Evolutionary conservation across 2,888 invertebrate genomes (phyloP).

Genomic region (Parnassius orleans): DNA sequence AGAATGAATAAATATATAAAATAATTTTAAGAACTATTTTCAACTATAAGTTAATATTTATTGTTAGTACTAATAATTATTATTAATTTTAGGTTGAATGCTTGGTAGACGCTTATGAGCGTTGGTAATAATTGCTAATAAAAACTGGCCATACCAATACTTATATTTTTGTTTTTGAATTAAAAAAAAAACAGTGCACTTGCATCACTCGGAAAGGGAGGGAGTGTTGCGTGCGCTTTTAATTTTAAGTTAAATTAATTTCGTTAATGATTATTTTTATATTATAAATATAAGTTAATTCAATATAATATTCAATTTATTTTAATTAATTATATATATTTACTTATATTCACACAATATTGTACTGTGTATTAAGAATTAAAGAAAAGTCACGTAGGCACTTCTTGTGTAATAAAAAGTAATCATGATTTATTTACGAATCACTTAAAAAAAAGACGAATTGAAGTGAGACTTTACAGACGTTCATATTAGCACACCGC

Average conservation of each 20-base stretch:
- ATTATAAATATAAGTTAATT: constrained; percentile 3
- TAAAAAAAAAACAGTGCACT: constrained; percentile 46
- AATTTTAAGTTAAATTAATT: constrained; percentile 39
- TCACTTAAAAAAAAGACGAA: too few species aligned
- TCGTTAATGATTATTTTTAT: constrained; percentile 30
- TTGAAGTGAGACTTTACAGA: too few species aligned
- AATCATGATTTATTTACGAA: too few species aligned
- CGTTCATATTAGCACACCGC: background rate
- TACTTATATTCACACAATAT: background rate
- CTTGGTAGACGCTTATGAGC: too few species aligned
- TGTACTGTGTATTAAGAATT: too few species aligned
- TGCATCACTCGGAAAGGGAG: constrained; percentile 36
- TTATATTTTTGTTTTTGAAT: constrained; percentile 28
- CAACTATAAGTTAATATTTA: too few species aligned
- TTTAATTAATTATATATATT: background rate
- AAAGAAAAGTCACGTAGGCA: too few species aligned
- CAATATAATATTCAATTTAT: background rate
- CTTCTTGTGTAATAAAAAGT: too few species aligned
- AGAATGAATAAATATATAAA: too few species aligned
- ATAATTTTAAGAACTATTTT: too few species aligned
- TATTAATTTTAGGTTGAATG: too few species aligned
- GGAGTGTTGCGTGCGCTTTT: constrained; percentile 44
- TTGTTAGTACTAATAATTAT: too few species aligned
- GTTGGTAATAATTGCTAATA: constrained; percentile 7
- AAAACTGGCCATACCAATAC: background rate